Base-by-base conservation (phyloP, 2,888 invertebrate genomes). In the Pseudococcus longispinus region DNA sequence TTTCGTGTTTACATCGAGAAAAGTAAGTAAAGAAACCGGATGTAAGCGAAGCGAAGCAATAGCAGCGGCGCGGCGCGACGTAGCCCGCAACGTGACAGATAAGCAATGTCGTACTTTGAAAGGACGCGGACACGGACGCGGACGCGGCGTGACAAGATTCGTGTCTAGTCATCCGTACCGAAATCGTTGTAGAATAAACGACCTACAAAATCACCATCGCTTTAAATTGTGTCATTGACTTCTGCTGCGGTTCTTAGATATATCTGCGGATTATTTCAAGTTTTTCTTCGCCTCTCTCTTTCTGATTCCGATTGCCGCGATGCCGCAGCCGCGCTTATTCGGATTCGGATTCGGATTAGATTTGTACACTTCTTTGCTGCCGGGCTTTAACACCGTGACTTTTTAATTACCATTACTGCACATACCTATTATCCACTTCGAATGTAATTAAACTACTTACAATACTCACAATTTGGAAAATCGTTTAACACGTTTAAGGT, bases 141-240 rank as follows among this genome's bases (percentile, higher is more conserved):
- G 85, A 85, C 86, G 80, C 86, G 74, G 86, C 86, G 80, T 86
- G 86, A 86, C 86, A 86, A 86, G 86, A 86, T 86, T 86, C 86
- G 86, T 86, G 86, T 86, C 86, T 86, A 86, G 86, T 86, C 86
- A 86, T 86, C 86, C 86, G 55, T 86, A 77, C 80, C 77, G 46
- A 86, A 86, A 86, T 86, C 86, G 70, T 65, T 60, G 84, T 46
- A 37, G 77, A 80, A 86, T 80, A 80, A 86, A 80, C 86, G 86
- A 86, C 86, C 86, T 86, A 86, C 86, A 86, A 86, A 86, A 86
- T 86, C 86, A 86, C 86, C 86, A 86, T 55, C 55, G 77, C 80
- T 86, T 80, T 80, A 86, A 86, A 86, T 80, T 86, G 80, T 86
- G 86, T 86, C 86, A 86, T 86, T 86, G 86, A 86, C 86, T 86